Percentiles rank a stretch among this genome's conserved stretches.
phyloP scores from a whole-genome alignment of 1,140 invertebrate species.

The Eumaeus atala region DNA sequence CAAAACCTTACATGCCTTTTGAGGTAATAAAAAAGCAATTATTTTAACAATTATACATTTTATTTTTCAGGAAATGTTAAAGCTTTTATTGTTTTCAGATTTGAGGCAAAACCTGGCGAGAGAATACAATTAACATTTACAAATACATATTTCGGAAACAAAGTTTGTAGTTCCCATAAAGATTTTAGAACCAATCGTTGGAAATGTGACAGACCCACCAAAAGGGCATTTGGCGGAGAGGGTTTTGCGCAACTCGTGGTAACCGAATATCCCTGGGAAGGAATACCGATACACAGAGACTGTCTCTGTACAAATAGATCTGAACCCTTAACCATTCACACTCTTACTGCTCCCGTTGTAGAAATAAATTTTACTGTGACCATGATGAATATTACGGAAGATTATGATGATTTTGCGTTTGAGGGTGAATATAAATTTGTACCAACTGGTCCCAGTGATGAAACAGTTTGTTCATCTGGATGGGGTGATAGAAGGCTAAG shows the following conservation, averaged over 20 bases:
- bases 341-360: conserved; percentile 79
- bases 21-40: conserved; percentile 46
- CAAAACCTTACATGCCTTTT: conserved; percentile 84
- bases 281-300: conserved; percentile 80
- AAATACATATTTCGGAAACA: conserved; percentile 80
- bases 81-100: conserved; percentile 57
- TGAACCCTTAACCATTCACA: conserved; percentile 76
- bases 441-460: conserved; percentile 65
- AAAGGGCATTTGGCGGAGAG: conserved; percentile 58
- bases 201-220: conserved; percentile 76
- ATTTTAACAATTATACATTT: too few relatives aligned
- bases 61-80: too few relatives aligned
- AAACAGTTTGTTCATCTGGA: conserved; percentile 75
- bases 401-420: conserved; percentile 87
- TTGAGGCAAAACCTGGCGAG: conserved; percentile 80
- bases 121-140: conserved; percentile 79
- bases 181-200: conserved; percentile 80
- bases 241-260: conserved; percentile 81
- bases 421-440: conserved; percentile 86
- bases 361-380: conserved; percentile 84
- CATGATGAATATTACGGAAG: conserved; percentile 87
- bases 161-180: conserved; percentile 78
- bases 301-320: conserved; percentile 84
- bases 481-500: conserved; percentile 78
- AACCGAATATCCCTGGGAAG: conserved; percentile 84